These are phyloP conservation scores for Marronus borbonicus DNA, from an alignment of 2,888 invertebrate species.

Conservation along the genomic window DNA sequence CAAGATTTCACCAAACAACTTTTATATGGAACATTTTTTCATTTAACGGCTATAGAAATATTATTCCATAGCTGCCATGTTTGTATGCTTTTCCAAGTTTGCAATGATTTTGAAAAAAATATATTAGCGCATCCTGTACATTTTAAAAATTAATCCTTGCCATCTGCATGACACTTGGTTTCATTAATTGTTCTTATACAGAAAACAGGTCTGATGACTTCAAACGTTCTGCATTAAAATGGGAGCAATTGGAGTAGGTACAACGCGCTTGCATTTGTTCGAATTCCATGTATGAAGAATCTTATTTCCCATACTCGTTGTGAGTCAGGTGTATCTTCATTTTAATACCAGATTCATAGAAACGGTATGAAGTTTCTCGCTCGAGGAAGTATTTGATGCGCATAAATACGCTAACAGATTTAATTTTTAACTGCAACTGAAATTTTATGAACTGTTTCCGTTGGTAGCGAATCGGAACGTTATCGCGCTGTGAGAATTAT, in stretches of 20 bases:
- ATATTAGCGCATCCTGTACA: no score
- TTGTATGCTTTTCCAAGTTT: no score
- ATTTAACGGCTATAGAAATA: no score
- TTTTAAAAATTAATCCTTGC: no score
- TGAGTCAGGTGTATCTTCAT: neutral
- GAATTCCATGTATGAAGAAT: neutral
- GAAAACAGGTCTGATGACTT: neutral
- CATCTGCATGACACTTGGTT: no score
- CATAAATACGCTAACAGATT: neutral
- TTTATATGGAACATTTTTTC: no score
- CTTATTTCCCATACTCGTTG: neutral
- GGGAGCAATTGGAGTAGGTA: neutral
- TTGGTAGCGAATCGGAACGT: constrained; percentile 2
- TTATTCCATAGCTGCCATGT: no score
- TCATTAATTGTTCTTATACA: no score
- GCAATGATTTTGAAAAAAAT: no score
- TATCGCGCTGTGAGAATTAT: constrained; percentile 21
- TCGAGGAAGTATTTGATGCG: neutral
- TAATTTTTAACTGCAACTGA: constrained; percentile 4
- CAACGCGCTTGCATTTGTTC: neutral
- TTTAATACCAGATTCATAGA: neutral
- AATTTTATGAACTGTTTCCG: constrained; percentile 19
- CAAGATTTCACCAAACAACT: no score
- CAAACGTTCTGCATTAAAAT: neutral
- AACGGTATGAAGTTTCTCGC: neutral